phyloP scores from a whole-genome alignment of 2,113 vertebrate genomes.

The Psilopsiagon aymara region DNA sequence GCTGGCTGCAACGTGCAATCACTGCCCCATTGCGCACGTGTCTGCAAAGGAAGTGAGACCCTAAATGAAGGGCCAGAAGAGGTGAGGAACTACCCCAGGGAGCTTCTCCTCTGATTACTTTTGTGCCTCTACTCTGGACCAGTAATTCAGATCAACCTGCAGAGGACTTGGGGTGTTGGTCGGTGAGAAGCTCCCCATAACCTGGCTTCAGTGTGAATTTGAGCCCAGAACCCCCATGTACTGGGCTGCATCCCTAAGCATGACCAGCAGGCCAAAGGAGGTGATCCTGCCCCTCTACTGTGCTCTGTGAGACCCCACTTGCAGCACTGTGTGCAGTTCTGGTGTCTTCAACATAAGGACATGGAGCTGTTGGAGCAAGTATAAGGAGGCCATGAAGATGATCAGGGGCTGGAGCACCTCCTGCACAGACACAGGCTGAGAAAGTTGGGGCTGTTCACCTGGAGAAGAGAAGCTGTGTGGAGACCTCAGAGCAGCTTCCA shows the following conservation, averaged over 20 bases:
- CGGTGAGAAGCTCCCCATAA: neutral
- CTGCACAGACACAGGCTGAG: neutral
- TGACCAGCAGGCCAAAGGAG: neutral
- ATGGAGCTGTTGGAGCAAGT: neutral
- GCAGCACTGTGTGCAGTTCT: neutral
- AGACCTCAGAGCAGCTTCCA: neutral
- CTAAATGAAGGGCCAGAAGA: rapidly evolving
- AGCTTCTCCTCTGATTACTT: neutral
- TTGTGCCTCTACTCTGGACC: neutral
- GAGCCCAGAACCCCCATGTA: neutral
- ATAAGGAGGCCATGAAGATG: neutral
- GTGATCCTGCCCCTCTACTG: neutral
- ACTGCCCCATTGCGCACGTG: constrained; percentile 92
- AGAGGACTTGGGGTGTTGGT: neutral
- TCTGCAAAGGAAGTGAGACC: constrained; percentile 64
- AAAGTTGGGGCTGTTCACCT: neutral
- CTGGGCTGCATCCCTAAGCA: neutral
- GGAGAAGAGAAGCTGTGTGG: neutral
- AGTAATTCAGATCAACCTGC: neutral
- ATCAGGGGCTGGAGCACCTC: neutral
- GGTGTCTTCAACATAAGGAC: neutral
- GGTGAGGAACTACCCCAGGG: rapidly evolving
- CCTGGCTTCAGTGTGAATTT: neutral
- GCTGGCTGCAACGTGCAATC: constrained; percentile 96
- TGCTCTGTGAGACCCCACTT: neutral